Base-by-base conservation (phyloP, 1,140 invertebrate species). In the Diorhabda carinulata region DNA sequence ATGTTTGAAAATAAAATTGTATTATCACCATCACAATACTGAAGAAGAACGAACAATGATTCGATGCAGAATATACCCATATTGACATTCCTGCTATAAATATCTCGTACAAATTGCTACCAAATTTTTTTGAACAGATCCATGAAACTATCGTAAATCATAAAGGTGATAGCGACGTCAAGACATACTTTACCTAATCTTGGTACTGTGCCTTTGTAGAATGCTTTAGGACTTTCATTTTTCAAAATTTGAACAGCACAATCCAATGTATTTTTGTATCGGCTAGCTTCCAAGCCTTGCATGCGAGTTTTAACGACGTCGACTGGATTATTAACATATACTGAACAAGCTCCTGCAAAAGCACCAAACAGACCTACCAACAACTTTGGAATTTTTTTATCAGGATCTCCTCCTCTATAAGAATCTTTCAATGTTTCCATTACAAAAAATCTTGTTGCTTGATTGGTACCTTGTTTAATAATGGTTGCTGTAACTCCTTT, bases 281-380 rank as follows among this genome's bases (percentile, higher is more conserved):
- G 98, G 9, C 89, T 79, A 0, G 97, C 95, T 82, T 99, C 97
- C 9, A 99, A 83, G 42, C 97, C 96, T 89, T 99, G 98, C 97
- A 99, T 98, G 76, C 98, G 86, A n/a, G 98, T 99, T 86, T 99
- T 99, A 2, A 99, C 91, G 3, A 99, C 98, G 84, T 99, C 98
- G 73, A 99, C 88, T 2, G 97, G 97, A 43, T 96, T 99, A 78
- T 99, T 99, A 56, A 97, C 97, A 83, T 97, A 98, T 3, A 99
- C 97, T 41, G 95, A 98, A 10, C 92, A 93, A 9, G 96, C 97
- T 69, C 98, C 93, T 85, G 76, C 2, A 72, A 77, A 43, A 3
- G 44, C 42, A 8, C 42, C 42, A 4, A 52, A 52, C 6, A 52
- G 6, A 3, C 47, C 47, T 2, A 52, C n/a, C 76, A 52, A 8